Percentiles rank a stretch among this genome's conserved stretches.
Conservation (phyloP, 2,113 vertebrate genomes). For the Gymnogyps californianus region DNA sequence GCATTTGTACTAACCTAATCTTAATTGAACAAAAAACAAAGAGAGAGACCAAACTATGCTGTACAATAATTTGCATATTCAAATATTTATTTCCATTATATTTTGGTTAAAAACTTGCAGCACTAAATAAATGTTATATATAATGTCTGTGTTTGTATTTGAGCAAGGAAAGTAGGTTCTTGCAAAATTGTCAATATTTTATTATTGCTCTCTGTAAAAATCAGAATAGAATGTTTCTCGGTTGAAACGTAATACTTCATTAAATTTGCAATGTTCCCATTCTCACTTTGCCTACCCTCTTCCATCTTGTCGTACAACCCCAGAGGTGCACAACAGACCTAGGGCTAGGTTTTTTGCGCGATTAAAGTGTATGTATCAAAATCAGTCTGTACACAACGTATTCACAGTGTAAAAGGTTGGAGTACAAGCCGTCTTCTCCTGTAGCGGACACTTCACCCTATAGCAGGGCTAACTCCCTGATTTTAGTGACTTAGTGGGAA, state of each 20-base stretch:
- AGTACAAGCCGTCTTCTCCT: constrained; percentile 43
- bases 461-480: constrained; percentile 55
- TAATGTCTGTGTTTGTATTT: constrained; percentile 26
- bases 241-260: constrained; percentile 63
- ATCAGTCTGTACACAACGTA: constrained; percentile 40
- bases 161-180: constrained; percentile 29
- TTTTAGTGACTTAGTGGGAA: constrained; percentile 76
- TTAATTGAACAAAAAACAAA: constrained; percentile 61
- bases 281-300: constrained; percentile 47
- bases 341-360: neutral
- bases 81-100: constrained; percentile 34
- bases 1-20: constrained; percentile 22
- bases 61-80: constrained; percentile 41
- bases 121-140: neutral
- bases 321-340: constrained; percentile 47
- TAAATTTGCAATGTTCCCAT: constrained; percentile 54
- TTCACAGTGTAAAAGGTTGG: constrained; percentile 28
- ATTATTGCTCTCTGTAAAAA: constrained; percentile 53
- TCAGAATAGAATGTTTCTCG: constrained; percentile 52
- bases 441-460: constrained; percentile 45
- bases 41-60: constrained; percentile 24
- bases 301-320: constrained; percentile 40
- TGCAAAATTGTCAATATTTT: constrained; percentile 65
- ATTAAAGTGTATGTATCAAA: constrained; percentile 29
- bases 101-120: constrained; percentile 18